A percentile compares a stretch with the other conserved stretches of the same genome.
phyloP scores from a whole-genome alignment of 2,888 invertebrate species.

The Acrobasis consociella region DNA sequence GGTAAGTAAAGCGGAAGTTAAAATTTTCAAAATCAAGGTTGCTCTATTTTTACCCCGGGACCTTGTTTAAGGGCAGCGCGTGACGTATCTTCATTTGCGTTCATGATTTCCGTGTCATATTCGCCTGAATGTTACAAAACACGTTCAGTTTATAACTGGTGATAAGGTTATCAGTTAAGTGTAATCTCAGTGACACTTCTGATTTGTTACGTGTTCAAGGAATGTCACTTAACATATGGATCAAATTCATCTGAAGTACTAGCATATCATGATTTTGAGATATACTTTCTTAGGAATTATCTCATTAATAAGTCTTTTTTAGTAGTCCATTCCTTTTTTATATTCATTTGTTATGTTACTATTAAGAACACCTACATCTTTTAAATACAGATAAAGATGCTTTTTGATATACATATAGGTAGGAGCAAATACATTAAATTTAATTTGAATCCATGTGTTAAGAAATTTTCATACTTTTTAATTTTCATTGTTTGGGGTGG shows the following conservation, averaged over 20 bases:
- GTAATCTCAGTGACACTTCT: constrained; percentile 5
- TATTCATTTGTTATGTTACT: no score
- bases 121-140: constrained; percentile 18
- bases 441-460: not conserved
- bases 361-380: no score
- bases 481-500: constrained; percentile 5
- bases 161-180: constrained; percentile 21
- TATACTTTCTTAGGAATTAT: not conserved
- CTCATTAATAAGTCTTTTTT: no score
- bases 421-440: no score
- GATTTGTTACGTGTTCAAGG: constrained; percentile 23
- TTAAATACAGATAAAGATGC: no score
- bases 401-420: no score
- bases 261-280: not conserved
- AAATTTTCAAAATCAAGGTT: constrained; percentile 47
- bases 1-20: constrained; percentile 84
- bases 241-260: not conserved
- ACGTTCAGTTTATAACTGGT: constrained; percentile 8
- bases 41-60: constrained; percentile 57
- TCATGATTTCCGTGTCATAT: constrained; percentile 12
- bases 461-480: not conserved
- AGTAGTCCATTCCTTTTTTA: no score
- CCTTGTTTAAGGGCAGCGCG: constrained; percentile 57
- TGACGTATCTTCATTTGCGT: not conserved
- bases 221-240: constrained; percentile 16